Evolutionary conservation across 2,113 vertebrate species (phyloP), one percentile per base, ranked within the genome.

Genomic region (Regulus satrapa): DNA sequence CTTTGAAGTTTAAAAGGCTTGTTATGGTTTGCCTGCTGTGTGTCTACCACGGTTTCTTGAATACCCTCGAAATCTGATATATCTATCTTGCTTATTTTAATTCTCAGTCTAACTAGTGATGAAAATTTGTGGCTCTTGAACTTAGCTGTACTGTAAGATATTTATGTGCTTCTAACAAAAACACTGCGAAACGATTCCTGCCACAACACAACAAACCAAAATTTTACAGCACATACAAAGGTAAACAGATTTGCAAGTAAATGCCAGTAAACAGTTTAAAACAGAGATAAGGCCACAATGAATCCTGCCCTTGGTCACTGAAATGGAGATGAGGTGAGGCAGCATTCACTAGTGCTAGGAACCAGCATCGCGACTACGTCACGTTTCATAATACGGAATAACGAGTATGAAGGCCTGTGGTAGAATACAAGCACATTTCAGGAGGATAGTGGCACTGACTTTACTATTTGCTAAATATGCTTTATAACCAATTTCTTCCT

Each of bases 211-310:
- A 94, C 49, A 68, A 79, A 64, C 91, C 9, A 29, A 91, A 88
- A 80, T 82, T 92, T 92, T 95, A 92, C 52, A 96, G 73, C 83
- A 87, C 82, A 73, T 46, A 92, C 72, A 95, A 84, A 92, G 96
- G 92, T 92, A 97, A 97, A 96, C 96, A 96, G 78, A 72, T 92
- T 89, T 94, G 95, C 93, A 94, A 97, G 95, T 92, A 91, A 97
- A 96, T 97, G 96, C 95, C 93, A 93, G 94, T 97, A 96, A 98
- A 97, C 97, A 97, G 96, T 95, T 95, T 88, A 94, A 95, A 96
- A 94, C 90, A 94, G 90, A 98, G 96, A 96, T 98, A 98, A 98
- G 98, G 98, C 98, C 98, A 98, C 98, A 92, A 95, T 94, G 98
- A 98, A 96, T 96, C 96, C 97, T 97, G 98, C 97, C 97, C 97